phyloP scores from a whole-genome alignment of 2,113 vertebrate species.

The Damaliscus lunatus region DNA sequence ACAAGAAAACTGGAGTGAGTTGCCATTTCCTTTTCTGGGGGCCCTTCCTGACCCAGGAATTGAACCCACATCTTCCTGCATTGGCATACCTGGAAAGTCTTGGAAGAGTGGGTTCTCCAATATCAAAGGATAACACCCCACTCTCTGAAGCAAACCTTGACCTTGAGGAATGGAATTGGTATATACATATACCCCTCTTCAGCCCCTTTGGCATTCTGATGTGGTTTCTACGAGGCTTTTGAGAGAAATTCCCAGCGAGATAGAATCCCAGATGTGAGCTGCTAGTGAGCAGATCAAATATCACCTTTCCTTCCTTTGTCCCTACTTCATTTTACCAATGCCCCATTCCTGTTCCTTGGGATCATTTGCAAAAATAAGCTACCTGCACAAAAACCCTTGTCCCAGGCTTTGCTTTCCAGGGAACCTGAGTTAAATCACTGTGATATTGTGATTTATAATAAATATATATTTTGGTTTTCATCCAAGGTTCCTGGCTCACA shows the following conservation, averaged over 20 bases:
- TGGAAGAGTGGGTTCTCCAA: neutral
- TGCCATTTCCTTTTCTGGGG: neutral
- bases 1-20: neutral
- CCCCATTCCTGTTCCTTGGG: neutral
- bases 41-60: neutral
- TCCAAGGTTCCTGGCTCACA: neutral
- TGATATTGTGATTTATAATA: neutral
- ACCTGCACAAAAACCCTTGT: neutral
- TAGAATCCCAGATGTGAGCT: neutral
- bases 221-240: neutral
- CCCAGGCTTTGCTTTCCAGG: neutral
- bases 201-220: neutral
- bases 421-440: neutral
- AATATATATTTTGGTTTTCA: neutral
- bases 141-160: neutral
- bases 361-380: conserved; percentile 5
- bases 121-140: neutral
- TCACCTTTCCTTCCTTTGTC: neutral
- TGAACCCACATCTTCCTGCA: neutral
- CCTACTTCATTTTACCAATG: neutral
- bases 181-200: neutral
- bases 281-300: neutral
- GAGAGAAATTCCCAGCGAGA: neutral
- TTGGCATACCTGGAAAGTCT: neutral
- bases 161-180: neutral